Conservation (phyloP, 2,113 vertebrate genomes). For the Vanacampus margaritifer region DNA sequence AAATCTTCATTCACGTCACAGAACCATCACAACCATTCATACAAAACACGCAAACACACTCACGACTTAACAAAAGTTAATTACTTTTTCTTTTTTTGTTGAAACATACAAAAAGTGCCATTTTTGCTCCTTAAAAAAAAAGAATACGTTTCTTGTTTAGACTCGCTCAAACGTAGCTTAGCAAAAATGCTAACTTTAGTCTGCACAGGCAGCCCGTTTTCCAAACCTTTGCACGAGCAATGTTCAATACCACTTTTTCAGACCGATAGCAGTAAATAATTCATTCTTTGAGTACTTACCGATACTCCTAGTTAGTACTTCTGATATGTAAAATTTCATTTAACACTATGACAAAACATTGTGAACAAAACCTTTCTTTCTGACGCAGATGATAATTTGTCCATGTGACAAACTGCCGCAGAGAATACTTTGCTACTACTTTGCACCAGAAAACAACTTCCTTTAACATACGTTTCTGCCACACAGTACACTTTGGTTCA, state of each 20-base stretch:
- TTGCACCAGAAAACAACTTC: neutral
- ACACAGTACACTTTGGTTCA: neutral
- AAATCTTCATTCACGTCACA: neutral
- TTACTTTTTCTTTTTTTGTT: neutral
- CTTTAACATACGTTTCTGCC: neutral
- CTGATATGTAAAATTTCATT: no score
- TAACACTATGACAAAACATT: no score
- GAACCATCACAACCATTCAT: neutral
- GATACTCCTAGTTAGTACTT: no score
- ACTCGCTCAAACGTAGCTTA: neutral
- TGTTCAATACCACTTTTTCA: no score
- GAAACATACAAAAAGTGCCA: neutral
- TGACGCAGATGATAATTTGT: no score
- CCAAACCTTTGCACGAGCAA: neutral
- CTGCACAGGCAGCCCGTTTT: neutral
- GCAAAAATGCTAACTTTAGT: neutral
- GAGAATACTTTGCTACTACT: neutral
- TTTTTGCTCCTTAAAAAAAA: neutral
- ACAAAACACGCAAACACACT: neutral
- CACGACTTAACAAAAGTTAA: neutral
- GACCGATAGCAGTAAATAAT: no score
- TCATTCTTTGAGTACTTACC: no score
- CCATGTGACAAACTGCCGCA: no score
- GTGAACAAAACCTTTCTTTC: no score
- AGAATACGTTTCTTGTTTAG: neutral